Base-by-base conservation (phyloP, 2,888 invertebrate species). In the Pseudococcus jackbeardsleyi region DNA sequence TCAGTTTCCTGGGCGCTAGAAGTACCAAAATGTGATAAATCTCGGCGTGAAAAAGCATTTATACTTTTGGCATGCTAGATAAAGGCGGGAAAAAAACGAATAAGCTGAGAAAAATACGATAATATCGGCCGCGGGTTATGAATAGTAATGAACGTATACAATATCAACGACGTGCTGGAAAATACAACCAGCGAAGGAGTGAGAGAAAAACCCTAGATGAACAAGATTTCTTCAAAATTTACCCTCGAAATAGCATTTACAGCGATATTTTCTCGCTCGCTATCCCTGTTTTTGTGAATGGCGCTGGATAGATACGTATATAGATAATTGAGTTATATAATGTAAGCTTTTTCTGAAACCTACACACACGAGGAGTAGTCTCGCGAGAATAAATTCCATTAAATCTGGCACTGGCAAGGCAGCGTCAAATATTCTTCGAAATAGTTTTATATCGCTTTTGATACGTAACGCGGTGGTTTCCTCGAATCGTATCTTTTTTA, bases 271-370 rank as follows among this genome's bases (percentile, higher is more conserved):
- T 33, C 33, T 64, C 22, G 64, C 22, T 22, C 12, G 22, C 22
- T 59, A 59, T 64, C 19, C 15, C 68, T 15, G 4, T 33, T 72
- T 33, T 33, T 33, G 11, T 33, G 33, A 33, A 33, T 72, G 72
- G 33, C 33, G 26, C 72, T 33, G 17, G 72, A 72, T 72, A 72
- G 72, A 72, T 72, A 72, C 72, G 72, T 72, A 72, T 72, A 72
- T 33, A 33, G 72, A 72, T 72, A 72, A 72, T 72, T 72, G 72
- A 72, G 72, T 72, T 72, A 72, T 72, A 72, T 72, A 26, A 68
- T 68, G 68, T 68, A 72, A 33, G 33, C 33, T 72, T 72, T 72
- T 72, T 72, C 19, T 72, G 72, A 72, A 72, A 72, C 72, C 72
- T 72, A 72, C 72, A 68, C 64, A 68, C 72, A 72, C 33, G 33